Evolutionary conservation across 2,888 invertebrate species (phyloP).

Genomic region (Nasonovia ribisnigri): DNA sequence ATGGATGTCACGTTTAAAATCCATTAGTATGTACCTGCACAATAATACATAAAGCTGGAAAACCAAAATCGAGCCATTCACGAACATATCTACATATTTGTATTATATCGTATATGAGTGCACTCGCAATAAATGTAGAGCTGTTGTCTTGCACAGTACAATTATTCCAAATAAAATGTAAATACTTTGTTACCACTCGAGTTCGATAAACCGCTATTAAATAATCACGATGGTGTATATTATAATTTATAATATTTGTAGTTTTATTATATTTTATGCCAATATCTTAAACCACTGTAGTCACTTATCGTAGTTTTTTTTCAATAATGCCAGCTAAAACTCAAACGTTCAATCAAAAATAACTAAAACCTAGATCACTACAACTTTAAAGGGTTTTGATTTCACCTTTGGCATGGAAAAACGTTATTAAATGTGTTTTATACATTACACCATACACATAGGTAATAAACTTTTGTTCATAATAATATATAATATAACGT

Average conservation of each 20-base stretch:
- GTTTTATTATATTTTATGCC: too few species aligned
- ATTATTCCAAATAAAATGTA: neutral
- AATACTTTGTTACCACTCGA: neutral
- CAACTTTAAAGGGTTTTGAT: neutral
- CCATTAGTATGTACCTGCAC: neutral
- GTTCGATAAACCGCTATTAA: neutral
- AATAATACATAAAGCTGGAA: too few species aligned
- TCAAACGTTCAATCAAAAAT: neutral
- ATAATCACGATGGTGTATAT: neutral
- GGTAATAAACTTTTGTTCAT: constrained; percentile 21
- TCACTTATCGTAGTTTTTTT: neutral
- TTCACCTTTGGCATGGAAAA: neutral
- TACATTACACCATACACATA: neutral
- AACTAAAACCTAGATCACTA: neutral
- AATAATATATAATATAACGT: neutral
- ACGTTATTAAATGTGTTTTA: neutral
- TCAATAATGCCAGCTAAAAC: neutral
- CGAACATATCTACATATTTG: too few species aligned
- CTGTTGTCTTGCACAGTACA: too few species aligned
- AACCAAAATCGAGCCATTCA: too few species aligned
- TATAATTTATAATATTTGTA: too few species aligned
- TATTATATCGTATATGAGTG: too few species aligned
- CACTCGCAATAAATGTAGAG: too few species aligned
- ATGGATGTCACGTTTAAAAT: neutral
- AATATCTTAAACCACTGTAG: neutral